Evolutionary conservation across 2,888 invertebrate species (phyloP).

Genomic region (Trissolcus japonicus): DNA sequence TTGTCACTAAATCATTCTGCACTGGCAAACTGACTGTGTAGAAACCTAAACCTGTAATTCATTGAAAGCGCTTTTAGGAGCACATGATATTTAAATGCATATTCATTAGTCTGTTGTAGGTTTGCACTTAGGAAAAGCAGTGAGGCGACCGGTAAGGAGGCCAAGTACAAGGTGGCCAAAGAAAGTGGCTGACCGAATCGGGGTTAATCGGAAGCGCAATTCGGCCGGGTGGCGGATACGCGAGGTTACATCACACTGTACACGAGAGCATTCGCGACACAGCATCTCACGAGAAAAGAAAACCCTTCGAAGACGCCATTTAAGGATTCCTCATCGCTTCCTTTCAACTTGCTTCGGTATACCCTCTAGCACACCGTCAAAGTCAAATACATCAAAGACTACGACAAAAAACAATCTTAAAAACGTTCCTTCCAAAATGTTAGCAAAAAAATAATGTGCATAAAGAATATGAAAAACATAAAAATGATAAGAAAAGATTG

Average conservation of each 20-base stretch:
- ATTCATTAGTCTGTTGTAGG: not conserved
- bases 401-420: too few relatives aligned
- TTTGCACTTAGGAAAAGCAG: conserved; percentile 23
- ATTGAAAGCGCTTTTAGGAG: too few relatives aligned
- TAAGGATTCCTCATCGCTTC: conserved; percentile 63
- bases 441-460: too few relatives aligned
- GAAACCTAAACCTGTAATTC: too few relatives aligned
- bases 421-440: too few relatives aligned
- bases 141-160: conserved; percentile 32
- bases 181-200: conserved; percentile 40
- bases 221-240: conserved; percentile 20
- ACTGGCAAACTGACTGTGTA: too few relatives aligned
- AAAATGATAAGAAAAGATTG: too few relatives aligned
- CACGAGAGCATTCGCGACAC: conserved; percentile 2
- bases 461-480: too few relatives aligned
- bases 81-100: too few relatives aligned
- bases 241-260: conserved; percentile 43
- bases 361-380: not conserved
- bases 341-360: conserved; percentile 35
- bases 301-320: conserved; percentile 63
- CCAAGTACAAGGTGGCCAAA: conserved; percentile 51
- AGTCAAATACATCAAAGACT: too few relatives aligned
- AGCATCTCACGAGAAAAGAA: conserved; percentile 54
- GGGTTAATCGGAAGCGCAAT: conserved; percentile 48
- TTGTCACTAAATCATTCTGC: too few relatives aligned